These are phyloP conservation scores for Pangasianodon hypophthalmus DNA, from an alignment of 2,113 vertebrate genomes.

Conservation along the genomic window DNA sequence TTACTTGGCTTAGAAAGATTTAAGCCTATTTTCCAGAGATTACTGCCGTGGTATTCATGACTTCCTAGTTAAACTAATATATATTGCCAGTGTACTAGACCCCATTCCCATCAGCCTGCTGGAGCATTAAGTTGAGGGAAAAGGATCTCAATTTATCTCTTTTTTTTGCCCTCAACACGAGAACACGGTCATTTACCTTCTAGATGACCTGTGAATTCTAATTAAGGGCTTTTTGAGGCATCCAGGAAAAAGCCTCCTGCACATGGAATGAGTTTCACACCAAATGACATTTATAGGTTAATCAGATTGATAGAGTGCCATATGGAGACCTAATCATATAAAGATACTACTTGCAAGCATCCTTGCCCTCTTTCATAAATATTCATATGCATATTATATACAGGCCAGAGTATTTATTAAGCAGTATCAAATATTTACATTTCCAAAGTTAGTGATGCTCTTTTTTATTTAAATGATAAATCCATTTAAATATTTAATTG, in stretches of 20 bases:
- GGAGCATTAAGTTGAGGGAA: not conserved
- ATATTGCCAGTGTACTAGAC: not conserved
- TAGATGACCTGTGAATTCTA: constrained; percentile 2
- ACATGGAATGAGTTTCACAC: not conserved
- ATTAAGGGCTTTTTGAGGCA: constrained; percentile 5
- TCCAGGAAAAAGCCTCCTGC: not conserved
- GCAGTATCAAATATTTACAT: constrained; percentile 17
- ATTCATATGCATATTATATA: constrained; percentile 12
- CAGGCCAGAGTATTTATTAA: not conserved
- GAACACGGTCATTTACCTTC: constrained; percentile 1
- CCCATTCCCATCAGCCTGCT: not conserved
- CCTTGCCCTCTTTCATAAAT: not conserved
- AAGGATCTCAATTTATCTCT: not conserved
- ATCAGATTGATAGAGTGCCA: not conserved
- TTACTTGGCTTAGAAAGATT: not conserved
- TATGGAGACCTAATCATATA: not conserved
- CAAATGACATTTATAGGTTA: not conserved
- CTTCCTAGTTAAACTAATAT: not conserved
- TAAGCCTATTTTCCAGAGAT: not conserved
- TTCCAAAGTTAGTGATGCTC: no score
- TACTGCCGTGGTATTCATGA: not conserved
- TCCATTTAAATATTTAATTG: not conserved
- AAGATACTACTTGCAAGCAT: not conserved
- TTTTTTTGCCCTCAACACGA: not conserved
- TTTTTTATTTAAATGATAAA: not conserved